Evolutionary conservation across 2,888 invertebrate genomes (phyloP), one percentile per base, ranked within the genome.

Genomic region (Elegia similella): DNA sequence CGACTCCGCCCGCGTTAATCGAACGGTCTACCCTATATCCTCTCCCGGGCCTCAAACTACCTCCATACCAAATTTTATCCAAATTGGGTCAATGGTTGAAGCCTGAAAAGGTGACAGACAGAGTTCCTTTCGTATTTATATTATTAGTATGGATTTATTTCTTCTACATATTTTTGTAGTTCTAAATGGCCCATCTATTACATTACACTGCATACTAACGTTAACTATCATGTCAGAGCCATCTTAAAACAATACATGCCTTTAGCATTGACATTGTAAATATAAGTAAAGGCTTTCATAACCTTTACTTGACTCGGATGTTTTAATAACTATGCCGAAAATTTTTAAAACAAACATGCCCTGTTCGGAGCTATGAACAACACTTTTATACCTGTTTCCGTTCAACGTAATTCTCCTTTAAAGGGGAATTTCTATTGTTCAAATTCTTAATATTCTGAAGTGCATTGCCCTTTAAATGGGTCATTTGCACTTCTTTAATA

Each of bases 401-500:
- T 67, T 62, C 63, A 65, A 60, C 54, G 47, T 50, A 32, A 34
- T 48, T 23, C 48, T 59, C 57, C 56, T 66, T 63, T 58, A 58
- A 68, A 64, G 68, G 70, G 71, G 66, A 63, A 54, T 52, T 56
- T 62, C 69, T 70, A 72, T 79, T 77, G 77, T 78, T 66, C 58
- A 62, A 65, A 65, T 64, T 66, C 61, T 46, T 61, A 61, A 60
- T 63, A 64, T 64, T 63, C 56, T 60, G 62, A 73, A 73, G 79
- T 74, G 76, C 79, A 77, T 68, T 76, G 77, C 73, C 76, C 76
- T 74, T 63, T 67, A 70, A 71, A 73, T 78, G 66, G 73, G 70
- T 73, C 69, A 72, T 76, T 78, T 70, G 62, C 64, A 63, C 63
- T 58, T 64, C 52, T 52, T 55, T 57, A 60, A 59, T 48, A 48